phyloP scores from a whole-genome alignment of 2,888 invertebrate species.

The Dynastes grantii region DNA sequence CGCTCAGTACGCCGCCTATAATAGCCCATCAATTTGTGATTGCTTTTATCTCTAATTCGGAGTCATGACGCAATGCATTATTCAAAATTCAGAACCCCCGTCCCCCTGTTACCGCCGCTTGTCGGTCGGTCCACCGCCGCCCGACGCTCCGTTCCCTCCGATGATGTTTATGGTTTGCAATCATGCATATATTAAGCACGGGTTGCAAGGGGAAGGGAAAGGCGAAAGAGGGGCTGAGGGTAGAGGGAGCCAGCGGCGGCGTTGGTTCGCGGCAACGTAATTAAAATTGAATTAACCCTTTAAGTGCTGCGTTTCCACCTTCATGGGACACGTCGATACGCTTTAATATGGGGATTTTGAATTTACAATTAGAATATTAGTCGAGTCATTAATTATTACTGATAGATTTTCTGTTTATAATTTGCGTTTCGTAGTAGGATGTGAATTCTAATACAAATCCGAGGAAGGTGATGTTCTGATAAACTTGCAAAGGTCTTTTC shows the following conservation, averaged over 20 bases:
- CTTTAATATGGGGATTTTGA: constrained; percentile 54
- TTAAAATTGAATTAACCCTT: constrained; percentile 51
- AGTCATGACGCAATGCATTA: constrained; percentile 56
- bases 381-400: no score
- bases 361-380: no score
- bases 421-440: no score
- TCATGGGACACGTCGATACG: no score
- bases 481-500: no score
- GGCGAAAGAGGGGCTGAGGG: no score
- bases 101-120: background rate
- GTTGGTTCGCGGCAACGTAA: constrained; percentile 13
- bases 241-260: background rate
- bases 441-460: no score
- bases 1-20: constrained; percentile 55
- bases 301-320: background rate
- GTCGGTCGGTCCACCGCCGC: background rate
- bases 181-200: constrained; percentile 56
- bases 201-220: background rate
- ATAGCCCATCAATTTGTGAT: constrained; percentile 66
- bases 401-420: no score
- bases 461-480: no score
- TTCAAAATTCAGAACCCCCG: constrained; percentile 55
- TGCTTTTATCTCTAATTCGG: constrained; percentile 63
- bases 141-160: background rate
- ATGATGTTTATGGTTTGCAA: constrained; percentile 58